Percentiles rank a stretch among this genome's conserved stretches.
Evolutionary conservation across 1,140 invertebrate species (phyloP).

Genomic region (Drosophila pachea): DNA sequence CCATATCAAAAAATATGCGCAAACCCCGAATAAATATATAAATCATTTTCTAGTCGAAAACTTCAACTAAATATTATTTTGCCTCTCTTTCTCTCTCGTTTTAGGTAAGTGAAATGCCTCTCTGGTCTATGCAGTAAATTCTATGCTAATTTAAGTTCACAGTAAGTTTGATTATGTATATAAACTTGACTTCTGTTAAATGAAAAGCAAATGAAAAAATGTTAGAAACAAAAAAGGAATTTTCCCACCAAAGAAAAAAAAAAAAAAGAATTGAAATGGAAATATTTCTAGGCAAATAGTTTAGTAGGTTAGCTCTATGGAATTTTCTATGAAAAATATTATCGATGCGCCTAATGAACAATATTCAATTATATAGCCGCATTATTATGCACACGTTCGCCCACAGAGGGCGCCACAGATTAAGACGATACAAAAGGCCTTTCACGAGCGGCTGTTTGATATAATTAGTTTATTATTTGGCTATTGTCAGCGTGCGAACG

Average conservation of each 20-base stretch:
- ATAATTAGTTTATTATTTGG: constrained; percentile 75
- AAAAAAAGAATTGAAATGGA: not conserved
- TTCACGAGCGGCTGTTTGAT: constrained; percentile 56
- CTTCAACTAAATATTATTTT: constrained; percentile 15
- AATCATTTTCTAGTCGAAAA: not conserved
- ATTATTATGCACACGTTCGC: constrained; percentile 51
- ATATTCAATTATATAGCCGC: constrained; percentile 42
- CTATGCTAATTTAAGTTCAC: constrained; percentile 50
- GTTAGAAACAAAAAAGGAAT: no score
- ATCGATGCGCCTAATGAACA: constrained; percentile 3
- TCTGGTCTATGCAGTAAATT: constrained; percentile 7
- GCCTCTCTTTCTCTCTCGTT: constrained; percentile 38
- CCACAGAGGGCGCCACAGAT: constrained; percentile 35
- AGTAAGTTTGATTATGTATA: constrained; percentile 61
- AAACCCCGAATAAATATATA: no score
- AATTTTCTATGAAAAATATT: constrained; percentile 1
- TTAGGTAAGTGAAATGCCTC: constrained; percentile 51
- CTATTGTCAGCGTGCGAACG: constrained; percentile 20
- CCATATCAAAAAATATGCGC: no score
- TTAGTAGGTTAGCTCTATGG: constrained; percentile 1
- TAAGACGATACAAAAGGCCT: constrained; percentile 38
- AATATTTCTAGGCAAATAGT: not conserved
- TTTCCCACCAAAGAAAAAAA: not conserved
- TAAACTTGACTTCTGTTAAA: constrained; percentile 22
- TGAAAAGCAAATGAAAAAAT: not conserved